phyloP scores from a whole-genome alignment of 1,140 invertebrate genomes.

The Microplitis mediator region DNA sequence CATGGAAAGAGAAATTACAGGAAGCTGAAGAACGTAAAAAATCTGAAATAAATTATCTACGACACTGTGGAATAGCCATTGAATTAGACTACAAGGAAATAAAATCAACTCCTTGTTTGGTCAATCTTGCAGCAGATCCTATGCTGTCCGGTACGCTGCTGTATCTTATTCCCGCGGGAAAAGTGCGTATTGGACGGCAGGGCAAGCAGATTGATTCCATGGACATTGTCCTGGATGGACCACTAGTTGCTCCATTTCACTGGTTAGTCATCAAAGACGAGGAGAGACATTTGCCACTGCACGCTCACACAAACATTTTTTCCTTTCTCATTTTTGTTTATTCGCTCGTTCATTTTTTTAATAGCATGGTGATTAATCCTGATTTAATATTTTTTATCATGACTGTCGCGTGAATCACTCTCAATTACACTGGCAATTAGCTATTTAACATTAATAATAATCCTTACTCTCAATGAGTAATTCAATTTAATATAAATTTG shows the following conservation, averaged over 20 bases:
- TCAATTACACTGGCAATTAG: background rate
- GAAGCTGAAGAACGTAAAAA: constrained; percentile 66
- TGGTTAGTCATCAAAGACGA: constrained; percentile 61
- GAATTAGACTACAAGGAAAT: constrained; percentile 56
- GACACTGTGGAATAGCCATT: constrained; percentile 63
- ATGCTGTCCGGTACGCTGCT: constrained; percentile 73
- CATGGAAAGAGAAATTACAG: constrained; percentile 59
- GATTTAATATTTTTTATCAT: background rate
- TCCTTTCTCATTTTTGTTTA: no score
- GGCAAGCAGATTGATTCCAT: constrained; percentile 38
- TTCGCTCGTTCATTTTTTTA: background rate
- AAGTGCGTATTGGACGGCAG: constrained; percentile 58
- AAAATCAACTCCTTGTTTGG: constrained; percentile 62
- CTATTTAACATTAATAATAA: no score
- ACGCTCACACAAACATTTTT: background rate
- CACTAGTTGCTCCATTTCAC: constrained; percentile 70
- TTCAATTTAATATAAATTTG: constrained; percentile 10
- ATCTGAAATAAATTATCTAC: constrained; percentile 64
- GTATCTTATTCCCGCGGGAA: constrained; percentile 67
- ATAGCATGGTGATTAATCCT: background rate
- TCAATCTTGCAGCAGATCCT: constrained; percentile 75
- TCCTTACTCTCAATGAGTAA: no score
- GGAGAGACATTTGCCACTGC: background rate
- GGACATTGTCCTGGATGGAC: constrained; percentile 70
- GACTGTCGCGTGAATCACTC: background rate